phyloP scores from a whole-genome alignment of 2,113 vertebrate species.

The Trochalopteron elliotii region DNA sequence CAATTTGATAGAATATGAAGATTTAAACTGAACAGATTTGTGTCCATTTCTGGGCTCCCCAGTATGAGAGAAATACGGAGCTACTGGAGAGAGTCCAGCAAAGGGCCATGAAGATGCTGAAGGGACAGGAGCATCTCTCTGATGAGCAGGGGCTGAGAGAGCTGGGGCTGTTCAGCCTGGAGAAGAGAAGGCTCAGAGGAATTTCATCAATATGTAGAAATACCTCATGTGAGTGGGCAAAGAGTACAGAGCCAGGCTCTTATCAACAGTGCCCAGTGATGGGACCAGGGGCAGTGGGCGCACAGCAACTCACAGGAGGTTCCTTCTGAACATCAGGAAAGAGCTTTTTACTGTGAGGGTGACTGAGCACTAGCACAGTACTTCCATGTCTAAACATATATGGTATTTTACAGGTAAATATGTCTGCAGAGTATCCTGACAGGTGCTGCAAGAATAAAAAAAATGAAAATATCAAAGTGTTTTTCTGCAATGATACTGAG shows the following conservation, averaged over 20 bases:
- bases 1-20: background rate
- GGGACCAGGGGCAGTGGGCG: background rate
- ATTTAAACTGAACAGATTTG: background rate
- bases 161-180: background rate
- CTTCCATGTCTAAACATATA: background rate
- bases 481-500: slow-evolving; percentile 57
- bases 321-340: background rate
- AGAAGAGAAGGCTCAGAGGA: background rate
- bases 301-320: background rate
- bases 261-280: background rate
- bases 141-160: background rate
- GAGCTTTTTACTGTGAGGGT: background rate
- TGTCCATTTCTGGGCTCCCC: background rate
- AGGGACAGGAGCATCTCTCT: background rate
- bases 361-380: background rate
- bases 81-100: background rate
- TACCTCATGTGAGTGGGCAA: background rate
- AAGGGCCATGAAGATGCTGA: fast-evolving
- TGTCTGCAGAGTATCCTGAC: slow-evolving; percentile 22
- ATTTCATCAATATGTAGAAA: background rate
- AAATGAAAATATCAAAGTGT: background rate
- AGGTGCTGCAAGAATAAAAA: slow-evolving; percentile 44
- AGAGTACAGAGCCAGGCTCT: background rate
- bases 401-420: slow-evolving; percentile 59
- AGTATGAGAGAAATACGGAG: fast-evolving